Evolutionary conservation across 2,113 vertebrate genomes (phyloP).

Genomic region (Hoplias malabaricus): DNA sequence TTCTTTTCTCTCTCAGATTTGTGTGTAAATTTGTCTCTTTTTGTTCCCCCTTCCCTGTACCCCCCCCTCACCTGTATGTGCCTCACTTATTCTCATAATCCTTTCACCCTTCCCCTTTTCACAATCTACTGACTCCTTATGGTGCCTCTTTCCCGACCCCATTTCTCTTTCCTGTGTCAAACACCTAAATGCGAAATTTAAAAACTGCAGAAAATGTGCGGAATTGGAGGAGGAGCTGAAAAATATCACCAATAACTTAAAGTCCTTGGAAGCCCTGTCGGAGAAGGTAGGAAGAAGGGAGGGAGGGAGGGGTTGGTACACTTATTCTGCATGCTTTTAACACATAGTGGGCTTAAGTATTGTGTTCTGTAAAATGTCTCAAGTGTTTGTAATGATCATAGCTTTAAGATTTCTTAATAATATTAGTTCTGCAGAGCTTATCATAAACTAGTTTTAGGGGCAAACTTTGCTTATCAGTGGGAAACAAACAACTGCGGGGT

Average conservation of each 20-base stretch:
- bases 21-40: slow-evolving; percentile 38
- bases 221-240: slow-evolving; percentile 94
- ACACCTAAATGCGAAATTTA: slow-evolving; percentile 12
- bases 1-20: slow-evolving; percentile 39
- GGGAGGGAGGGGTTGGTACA: background rate
- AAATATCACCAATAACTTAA: slow-evolving; percentile 92
- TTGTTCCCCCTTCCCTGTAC: slow-evolving; percentile 37
- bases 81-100: slow-evolving; percentile 8
- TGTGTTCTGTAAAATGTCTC: background rate
- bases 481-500: background rate
- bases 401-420: too few relatives aligned
- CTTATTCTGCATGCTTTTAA: slow-evolving; percentile 37
- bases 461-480: background rate
- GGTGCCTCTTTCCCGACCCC: background rate
- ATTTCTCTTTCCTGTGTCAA: slow-evolving; percentile 5
- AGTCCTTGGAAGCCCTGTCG: slow-evolving; percentile 92
- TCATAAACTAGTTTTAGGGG: background rate
- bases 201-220: slow-evolving; percentile 84
- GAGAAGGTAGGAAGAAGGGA: slow-evolving; percentile 87
- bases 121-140: background rate
- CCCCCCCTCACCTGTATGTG: background rate
- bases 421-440: background rate
- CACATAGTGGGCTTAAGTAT: background rate
- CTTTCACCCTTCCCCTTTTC: background rate
- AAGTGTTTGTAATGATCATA: background rate